A percentile compares a stretch with the other conserved stretches of the same genome.
Evolutionary conservation across 2,888 invertebrate species (phyloP).

Genomic region (Macropis europaea): DNA sequence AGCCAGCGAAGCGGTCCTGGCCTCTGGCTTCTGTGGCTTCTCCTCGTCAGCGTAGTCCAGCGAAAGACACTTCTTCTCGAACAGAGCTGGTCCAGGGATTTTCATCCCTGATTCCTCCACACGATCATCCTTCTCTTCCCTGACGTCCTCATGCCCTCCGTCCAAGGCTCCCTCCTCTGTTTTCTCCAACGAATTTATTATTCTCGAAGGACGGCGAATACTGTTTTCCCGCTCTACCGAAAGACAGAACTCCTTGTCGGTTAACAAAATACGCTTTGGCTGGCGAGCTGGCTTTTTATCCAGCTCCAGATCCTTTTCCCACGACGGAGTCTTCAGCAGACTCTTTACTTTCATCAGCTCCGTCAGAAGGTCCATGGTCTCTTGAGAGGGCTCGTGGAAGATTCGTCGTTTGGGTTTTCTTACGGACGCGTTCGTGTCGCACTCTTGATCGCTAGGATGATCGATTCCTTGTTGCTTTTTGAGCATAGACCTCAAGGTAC

Average conservation of each 20-base stretch:
- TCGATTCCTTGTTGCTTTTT: slow-evolving; percentile 74
- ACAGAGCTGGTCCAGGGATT: slow-evolving; percentile 66
- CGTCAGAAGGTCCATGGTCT: slow-evolving; percentile 76
- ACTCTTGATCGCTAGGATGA: slow-evolving; percentile 68
- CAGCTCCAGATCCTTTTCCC: slow-evolving; percentile 68
- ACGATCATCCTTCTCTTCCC: neutral
- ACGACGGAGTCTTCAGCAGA: slow-evolving; percentile 72
- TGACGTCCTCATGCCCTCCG: neutral
- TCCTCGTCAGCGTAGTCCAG: slow-evolving; percentile 77
- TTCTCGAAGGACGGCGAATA: slow-evolving; percentile 64
- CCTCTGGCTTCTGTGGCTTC: slow-evolving; percentile 67
- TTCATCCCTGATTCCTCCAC: neutral
- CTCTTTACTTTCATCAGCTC: slow-evolving; percentile 75
- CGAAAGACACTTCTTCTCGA: slow-evolving; percentile 75
- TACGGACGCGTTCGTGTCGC: slow-evolving; percentile 58
- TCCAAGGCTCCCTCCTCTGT: slow-evolving; percentile 13
- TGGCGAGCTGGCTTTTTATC: slow-evolving; percentile 64
- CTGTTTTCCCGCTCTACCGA: slow-evolving; percentile 77
- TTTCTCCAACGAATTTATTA: slow-evolving; percentile 35
- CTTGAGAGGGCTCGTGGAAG: slow-evolving; percentile 76
- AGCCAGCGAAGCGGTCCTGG: slow-evolving; percentile 70
- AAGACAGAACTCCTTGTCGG: slow-evolving; percentile 76
- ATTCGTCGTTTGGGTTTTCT: slow-evolving; percentile 67
- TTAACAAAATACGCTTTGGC: slow-evolving; percentile 74
- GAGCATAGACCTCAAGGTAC: slow-evolving; percentile 69